phyloP scores from a whole-genome alignment of 2,797 vertebrate species.

The Novumbra hubbsi region DNA sequence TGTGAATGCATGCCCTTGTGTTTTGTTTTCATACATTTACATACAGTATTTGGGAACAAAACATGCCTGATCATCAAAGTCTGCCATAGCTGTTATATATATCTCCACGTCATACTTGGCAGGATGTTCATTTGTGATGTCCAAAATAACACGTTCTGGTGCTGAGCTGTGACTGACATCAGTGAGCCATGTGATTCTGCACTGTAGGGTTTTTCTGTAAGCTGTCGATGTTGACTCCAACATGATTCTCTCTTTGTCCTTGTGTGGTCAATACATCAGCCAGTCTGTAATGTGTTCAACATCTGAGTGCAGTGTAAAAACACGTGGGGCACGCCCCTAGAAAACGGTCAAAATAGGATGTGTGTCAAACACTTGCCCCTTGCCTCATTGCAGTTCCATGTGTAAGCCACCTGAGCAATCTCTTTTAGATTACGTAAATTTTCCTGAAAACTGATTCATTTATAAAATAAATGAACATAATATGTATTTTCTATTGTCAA shows the following conservation, averaged over 20 bases:
- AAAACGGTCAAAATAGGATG: slow-evolving; percentile 41
- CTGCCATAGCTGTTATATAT: slow-evolving; percentile 9
- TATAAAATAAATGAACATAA: no score
- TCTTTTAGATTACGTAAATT: no score
- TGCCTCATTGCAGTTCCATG: background rate
- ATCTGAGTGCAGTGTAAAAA: slow-evolving; percentile 42
- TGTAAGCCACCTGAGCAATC: no score
- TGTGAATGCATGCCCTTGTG: background rate
- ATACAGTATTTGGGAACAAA: slow-evolving; percentile 22
- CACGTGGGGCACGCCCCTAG: slow-evolving; percentile 47
- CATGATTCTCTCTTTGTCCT: slow-evolving; percentile 38
- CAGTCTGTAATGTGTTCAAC: slow-evolving; percentile 54
- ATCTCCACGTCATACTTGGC: background rate
- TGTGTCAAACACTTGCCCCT: slow-evolving; percentile 32
- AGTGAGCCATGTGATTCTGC: slow-evolving; percentile 4
- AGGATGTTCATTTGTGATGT: slow-evolving; percentile 25
- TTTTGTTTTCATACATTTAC: background rate
- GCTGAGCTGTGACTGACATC: background rate
- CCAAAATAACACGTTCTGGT: slow-evolving; percentile 32
- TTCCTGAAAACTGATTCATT: no score
- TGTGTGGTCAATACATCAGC: slow-evolving; percentile 59
- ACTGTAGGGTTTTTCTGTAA: slow-evolving; percentile 20
- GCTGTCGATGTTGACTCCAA: slow-evolving; percentile 8
- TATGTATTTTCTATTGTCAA: no score
- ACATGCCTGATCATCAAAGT: slow-evolving; percentile 5